phyloP scores from a whole-genome alignment of 1,140 invertebrate species.

The Monochamus saltuarius region DNA sequence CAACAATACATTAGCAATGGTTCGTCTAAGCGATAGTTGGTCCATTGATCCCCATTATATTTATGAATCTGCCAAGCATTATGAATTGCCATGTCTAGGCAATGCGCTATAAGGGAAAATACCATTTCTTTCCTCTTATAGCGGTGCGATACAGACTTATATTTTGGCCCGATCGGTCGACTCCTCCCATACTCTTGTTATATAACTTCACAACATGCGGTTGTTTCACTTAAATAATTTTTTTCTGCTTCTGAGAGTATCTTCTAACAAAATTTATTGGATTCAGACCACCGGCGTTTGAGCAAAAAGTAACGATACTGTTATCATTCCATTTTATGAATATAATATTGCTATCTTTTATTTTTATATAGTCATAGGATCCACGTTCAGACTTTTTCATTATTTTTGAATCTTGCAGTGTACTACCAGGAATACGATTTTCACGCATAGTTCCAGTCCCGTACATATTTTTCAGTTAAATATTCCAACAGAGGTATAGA shows the following conservation, averaged over 20 bases:
- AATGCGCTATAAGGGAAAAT: no score
- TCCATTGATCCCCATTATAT: no score
- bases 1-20: not conserved
- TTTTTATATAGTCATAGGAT: not conserved
- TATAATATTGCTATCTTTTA: not conserved
- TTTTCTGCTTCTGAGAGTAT: no score
- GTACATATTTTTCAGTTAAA: not conserved
- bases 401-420: not conserved
- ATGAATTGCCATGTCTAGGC: no score
- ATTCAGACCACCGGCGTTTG: not conserved
- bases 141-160: not conserved
- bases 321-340: conserved; percentile 15
- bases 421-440: not conserved
- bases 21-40: not conserved
- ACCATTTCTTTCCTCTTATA: conserved; percentile 8
- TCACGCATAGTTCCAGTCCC: conserved; percentile 9
- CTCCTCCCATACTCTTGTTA: conserved; percentile 4
- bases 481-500: conserved; percentile 1
- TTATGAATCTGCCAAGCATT: no score
- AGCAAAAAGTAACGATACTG: not conserved
- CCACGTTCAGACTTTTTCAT: conserved; percentile 1
- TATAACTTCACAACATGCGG: conserved; percentile 5
- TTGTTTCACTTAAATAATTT: not conserved
- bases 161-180: not conserved
- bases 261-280: conserved; percentile 1